Evolutionary conservation across 2,888 invertebrate species (phyloP).

Genomic region (Linhomoeus sp.): DNA sequence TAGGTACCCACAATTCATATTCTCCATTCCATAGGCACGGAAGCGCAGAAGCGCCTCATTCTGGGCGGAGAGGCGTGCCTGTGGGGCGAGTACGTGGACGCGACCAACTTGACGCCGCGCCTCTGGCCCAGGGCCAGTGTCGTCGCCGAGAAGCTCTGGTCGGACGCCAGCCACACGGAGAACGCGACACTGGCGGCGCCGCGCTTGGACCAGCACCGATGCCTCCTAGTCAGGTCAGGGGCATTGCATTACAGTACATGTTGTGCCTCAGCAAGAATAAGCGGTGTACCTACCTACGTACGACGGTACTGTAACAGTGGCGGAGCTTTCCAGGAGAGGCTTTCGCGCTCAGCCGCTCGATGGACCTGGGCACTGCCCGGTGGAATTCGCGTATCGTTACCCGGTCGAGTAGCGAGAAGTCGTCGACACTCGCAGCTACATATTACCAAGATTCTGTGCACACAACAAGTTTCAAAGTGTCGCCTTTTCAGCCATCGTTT

Average conservation of each 20-base stretch:
- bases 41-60: constrained; percentile 42
- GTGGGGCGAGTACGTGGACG: constrained; percentile 56
- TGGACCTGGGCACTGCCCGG: constrained; percentile 45
- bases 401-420: too few species aligned
- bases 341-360: constrained; percentile 47
- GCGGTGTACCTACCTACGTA: too few species aligned
- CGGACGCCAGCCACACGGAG: constrained; percentile 30
- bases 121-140: constrained; percentile 69
- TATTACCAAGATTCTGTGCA: too few species aligned
- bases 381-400: not conserved
- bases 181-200: constrained; percentile 35
- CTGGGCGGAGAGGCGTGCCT: constrained; percentile 77
- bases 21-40: constrained; percentile 29
- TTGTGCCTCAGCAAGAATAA: too few species aligned
- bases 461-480: too few species aligned
- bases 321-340: too few species aligned
- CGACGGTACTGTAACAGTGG: too few species aligned
- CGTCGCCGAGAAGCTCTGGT: constrained; percentile 68
- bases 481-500: too few species aligned
- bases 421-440: too few species aligned
- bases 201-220: constrained; percentile 50
- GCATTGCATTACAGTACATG: too few species aligned
- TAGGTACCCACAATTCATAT: too few species aligned
- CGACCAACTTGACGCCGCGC: constrained; percentile 39
- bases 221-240: constrained; percentile 47